Evolutionary conservation across 2,797 vertebrate species (phyloP).

Genomic region (Bradypodion pumilum): DNA sequence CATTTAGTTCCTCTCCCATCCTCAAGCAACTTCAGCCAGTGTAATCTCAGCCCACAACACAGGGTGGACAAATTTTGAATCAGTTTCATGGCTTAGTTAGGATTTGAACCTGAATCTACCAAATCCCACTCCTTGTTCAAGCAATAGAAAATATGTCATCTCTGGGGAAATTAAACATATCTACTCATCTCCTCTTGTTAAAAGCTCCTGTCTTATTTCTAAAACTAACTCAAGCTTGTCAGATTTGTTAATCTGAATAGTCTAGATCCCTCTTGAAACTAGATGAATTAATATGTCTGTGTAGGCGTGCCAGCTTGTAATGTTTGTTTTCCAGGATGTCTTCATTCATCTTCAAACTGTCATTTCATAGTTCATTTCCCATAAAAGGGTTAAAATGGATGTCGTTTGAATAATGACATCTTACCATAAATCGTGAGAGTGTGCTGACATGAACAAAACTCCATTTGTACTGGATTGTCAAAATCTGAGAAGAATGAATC

Average conservation of each 20-base stretch:
- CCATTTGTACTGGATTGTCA: slow-evolving; percentile 23
- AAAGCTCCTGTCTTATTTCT: neutral
- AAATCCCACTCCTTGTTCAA: neutral
- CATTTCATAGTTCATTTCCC: neutral
- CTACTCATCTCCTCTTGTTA: neutral
- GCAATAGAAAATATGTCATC: neutral
- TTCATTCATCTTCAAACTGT: slow-evolving; percentile 16
- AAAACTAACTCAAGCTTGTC: neutral
- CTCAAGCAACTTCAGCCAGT: no score
- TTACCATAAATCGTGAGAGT: slow-evolving; percentile 14
- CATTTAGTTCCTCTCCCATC: no score
- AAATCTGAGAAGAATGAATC: neutral
- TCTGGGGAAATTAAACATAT: neutral
- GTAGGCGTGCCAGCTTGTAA: neutral
- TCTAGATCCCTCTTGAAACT: neutral
- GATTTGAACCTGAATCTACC: no score
- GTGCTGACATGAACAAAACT: neutral
- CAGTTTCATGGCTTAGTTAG: no score
- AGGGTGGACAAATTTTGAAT: no score
- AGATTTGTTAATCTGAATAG: neutral
- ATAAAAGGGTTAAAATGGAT: slow-evolving; percentile 12
- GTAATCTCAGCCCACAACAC: no score
- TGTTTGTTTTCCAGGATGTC: neutral
- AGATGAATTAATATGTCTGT: neutral
- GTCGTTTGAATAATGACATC: neutral